Conservation (phyloP, 2,888 invertebrate genomes). For the Cataglyphis altisquamis region DNA sequence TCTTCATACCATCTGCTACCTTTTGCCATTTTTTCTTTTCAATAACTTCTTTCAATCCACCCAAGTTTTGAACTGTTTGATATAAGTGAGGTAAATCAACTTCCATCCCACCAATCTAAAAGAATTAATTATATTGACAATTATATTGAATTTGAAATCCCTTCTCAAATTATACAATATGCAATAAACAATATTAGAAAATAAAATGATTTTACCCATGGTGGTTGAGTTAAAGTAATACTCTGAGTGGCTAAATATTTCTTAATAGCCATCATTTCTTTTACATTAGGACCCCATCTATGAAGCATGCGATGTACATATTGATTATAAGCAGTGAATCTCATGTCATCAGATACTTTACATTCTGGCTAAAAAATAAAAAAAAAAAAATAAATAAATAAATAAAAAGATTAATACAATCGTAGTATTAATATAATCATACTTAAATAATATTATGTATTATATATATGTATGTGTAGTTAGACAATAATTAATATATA, state of each 20-base stretch:
- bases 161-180: constrained; percentile 3
- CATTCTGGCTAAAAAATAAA: constrained; percentile 90
- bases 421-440: constrained; percentile 31
- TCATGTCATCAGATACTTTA: constrained; percentile 93
- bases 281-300: constrained; percentile 96
- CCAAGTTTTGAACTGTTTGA: constrained; percentile 93
- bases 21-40: constrained; percentile 96
- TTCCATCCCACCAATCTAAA: constrained; percentile 95
- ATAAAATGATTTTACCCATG: constrained; percentile 89
- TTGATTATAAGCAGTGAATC: constrained; percentile 96
- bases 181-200: constrained; percentile 35
- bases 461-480: not conserved
- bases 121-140: constrained; percentile 55
- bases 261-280: constrained; percentile 94
- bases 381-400: constrained; percentile 55
- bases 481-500: not conserved
- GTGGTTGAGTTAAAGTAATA: constrained; percentile 91
- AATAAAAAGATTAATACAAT: not conserved
- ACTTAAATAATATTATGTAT: not conserved
- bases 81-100: constrained; percentile 95
- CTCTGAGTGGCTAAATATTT: constrained; percentile 93
- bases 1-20: constrained; percentile 95
- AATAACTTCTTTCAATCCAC: constrained; percentile 95
- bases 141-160: not conserved
- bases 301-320: constrained; percentile 95